Percentiles rank a stretch among this genome's conserved stretches.
These are phyloP conservation scores for Recurvirostra avosetta DNA, from an alignment of 2,113 vertebrate species.

Conservation along the genomic window DNA sequence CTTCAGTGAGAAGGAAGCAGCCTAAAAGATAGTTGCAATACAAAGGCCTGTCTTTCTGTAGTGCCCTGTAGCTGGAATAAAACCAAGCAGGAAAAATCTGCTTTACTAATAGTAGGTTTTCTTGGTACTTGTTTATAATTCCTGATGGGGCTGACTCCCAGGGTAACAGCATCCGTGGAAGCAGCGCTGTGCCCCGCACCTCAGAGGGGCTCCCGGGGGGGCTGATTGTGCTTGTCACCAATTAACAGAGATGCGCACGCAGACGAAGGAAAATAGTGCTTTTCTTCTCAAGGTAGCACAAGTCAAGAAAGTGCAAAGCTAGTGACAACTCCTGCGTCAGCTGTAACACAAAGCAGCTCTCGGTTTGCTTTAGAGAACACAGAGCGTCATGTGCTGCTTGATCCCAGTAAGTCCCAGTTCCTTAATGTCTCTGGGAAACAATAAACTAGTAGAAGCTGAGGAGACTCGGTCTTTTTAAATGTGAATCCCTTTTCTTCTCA, in stretches of 20 bases:
- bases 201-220: background rate
- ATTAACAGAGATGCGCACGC: background rate
- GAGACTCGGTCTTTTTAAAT: background rate
- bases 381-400: fast-evolving
- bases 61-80: background rate
- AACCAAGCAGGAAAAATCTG: background rate
- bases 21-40: background rate
- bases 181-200: background rate
- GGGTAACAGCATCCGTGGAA: background rate
- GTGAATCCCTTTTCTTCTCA: background rate
- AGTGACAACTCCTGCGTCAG: background rate
- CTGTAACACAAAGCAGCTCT: background rate
- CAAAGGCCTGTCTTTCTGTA: background rate
- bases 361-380: background rate
- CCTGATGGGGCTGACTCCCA: background rate
- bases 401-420: background rate
- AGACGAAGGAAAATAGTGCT: background rate
- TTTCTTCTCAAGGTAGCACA: slow-evolving; percentile 3
- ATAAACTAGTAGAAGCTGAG: background rate
- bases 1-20: background rate
- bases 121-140: background rate
- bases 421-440: background rate
- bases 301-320: background rate
- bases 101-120: background rate
- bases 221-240: background rate